These are phyloP conservation scores for Agapetus fuscipes DNA, from an alignment of 2,888 invertebrate genomes.

Conservation along the genomic window DNA sequence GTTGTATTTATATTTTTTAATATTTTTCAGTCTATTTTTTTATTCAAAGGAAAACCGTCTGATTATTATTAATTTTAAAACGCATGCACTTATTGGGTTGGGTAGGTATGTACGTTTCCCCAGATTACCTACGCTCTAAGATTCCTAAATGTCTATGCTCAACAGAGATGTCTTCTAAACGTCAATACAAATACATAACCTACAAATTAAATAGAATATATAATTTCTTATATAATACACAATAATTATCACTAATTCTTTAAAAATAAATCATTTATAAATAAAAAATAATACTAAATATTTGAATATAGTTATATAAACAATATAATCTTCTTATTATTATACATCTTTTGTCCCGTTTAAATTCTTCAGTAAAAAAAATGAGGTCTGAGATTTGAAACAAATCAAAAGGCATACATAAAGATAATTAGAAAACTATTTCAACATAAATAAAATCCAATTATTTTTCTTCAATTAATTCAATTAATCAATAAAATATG, in stretches of 20 bases:
- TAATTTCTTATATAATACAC: constrained; percentile 14
- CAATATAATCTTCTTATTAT: constrained; percentile 6
- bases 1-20: too few species aligned
- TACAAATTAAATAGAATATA: constrained; percentile 4
- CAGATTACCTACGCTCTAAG: too few species aligned
- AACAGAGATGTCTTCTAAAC: background rate
- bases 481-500: too few species aligned
- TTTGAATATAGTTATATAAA: constrained; percentile 12
- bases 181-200: background rate
- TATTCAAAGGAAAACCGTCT: too few species aligned
- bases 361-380: background rate
- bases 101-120: too few species aligned
- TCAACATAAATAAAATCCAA: too few species aligned
- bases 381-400: constrained; percentile 3
- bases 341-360: background rate
- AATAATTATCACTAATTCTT: constrained; percentile 10
- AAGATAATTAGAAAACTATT: too few species aligned
- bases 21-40: too few species aligned
- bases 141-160: too few species aligned
- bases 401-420: constrained; percentile 1
- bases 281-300: constrained; percentile 15
- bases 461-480: too few species aligned
- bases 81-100: too few species aligned
- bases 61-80: too few species aligned
- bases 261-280: constrained; percentile 11